Evolutionary conservation across 2,888 invertebrate genomes (phyloP), one percentile per base, ranked within the genome.

Genomic region (Apamea crenata): DNA sequence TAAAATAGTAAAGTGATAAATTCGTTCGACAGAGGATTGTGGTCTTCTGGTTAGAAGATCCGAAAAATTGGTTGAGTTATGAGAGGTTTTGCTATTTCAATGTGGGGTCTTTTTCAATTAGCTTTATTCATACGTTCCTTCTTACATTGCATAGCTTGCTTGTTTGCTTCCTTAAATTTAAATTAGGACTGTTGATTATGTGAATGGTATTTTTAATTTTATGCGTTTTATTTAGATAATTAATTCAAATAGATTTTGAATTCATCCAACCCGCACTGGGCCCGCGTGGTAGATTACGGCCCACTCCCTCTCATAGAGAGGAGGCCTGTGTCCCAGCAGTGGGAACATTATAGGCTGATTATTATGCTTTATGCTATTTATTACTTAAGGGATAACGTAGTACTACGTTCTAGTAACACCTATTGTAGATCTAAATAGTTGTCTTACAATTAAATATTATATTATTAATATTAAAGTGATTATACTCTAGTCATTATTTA

Each of bases 1-100:
- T 84, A 74, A 70, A 83, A 84, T 89, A 63, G 77, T 85, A 75
- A 79, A 80, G 65, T 83, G 76, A 81, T 83, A 78, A 83, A 89
- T 89, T 67, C 36, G 32, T 80, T 74, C 36, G 44, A 68, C n/a
- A 50, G 25, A 56, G 77, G 67, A 32, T 59, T 65, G 73, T 8
- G 70, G 84, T 76, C 4, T 32, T 66, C 3, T 47, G 40, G 53
- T 59, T 79, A 73, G 8, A 7, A 5, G n/a, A 61, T 29, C 14
- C n/a, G 32, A n/a, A 18, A 67, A 56, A 29, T 67, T 84, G 21
- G 0, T 59, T 78, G 66, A 67, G 21, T 67, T 67, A 61, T 53
- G n/a, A 21, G 50, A 61, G 32, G 70, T 44, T 78, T 70, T 16
- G 8, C 18, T 83, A 21, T 53, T 67, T 40, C n/a, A 56, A 69